A percentile compares a stretch with the other conserved stretches of the same genome.
These are phyloP conservation scores for Aphelocoma coerulescens DNA, from an alignment of 2,113 vertebrate genomes.

Conservation along the genomic window DNA sequence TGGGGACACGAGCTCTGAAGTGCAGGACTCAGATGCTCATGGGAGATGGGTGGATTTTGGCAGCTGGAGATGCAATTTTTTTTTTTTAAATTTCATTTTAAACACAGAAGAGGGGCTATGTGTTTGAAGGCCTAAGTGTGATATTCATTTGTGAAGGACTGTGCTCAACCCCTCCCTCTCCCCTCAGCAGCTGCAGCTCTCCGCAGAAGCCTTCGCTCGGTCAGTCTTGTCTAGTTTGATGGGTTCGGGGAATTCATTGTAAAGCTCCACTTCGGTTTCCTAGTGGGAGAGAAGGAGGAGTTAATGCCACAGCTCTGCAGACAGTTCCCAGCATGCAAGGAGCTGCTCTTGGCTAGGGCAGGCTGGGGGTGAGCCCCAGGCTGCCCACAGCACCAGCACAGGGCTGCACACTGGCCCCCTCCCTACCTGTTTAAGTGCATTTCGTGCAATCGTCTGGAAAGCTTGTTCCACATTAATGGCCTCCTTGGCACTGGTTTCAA, in stretches of 20 bases:
- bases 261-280: constrained; percentile 98
- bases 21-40: constrained; percentile 51
- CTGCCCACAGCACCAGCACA: neutral
- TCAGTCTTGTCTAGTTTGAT: constrained; percentile 98
- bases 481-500: constrained; percentile 99
- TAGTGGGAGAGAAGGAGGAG: constrained; percentile 33
- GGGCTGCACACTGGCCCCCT: neutral
- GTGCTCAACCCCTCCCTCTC: constrained; percentile 71
- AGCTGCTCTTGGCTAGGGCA: neutral
- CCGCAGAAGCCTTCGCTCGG: constrained; percentile 86
- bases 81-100: constrained; percentile 34
- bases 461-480: constrained; percentile 99
- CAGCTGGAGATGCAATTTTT: constrained; percentile 70
- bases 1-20: constrained; percentile 37
- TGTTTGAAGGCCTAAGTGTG: constrained; percentile 81
- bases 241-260: constrained; percentile 97
- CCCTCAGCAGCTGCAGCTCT: constrained; percentile 95
- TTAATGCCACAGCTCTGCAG: neutral
- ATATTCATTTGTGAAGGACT: constrained; percentile 77
- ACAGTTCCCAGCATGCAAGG: neutral
- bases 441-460: constrained; percentile 98
- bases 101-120: constrained; percentile 71
- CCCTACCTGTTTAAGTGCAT: constrained; percentile 96
- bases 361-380: neutral
- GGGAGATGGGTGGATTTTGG: constrained; percentile 67